phyloP scores from a whole-genome alignment of 2,888 invertebrate genomes.

The Petrophora chlorosata region DNA sequence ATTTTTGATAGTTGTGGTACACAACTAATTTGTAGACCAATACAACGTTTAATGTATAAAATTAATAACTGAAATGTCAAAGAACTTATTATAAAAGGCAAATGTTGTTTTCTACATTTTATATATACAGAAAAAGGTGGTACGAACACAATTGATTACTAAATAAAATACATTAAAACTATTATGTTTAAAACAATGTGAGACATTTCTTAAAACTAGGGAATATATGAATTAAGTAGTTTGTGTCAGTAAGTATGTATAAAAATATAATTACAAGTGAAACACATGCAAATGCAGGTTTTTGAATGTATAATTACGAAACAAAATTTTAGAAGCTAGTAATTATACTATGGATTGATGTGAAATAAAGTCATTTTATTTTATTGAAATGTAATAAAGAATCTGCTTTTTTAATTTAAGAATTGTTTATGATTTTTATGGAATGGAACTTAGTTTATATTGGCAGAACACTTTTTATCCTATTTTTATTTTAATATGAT shows the following conservation, averaged over 20 bases:
- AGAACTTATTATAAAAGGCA: conserved; percentile 20
- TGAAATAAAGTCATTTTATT: too few relatives aligned
- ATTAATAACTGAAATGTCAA: not conserved
- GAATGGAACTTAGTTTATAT: conserved; percentile 6
- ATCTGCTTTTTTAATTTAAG: too few relatives aligned
- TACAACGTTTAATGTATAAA: too few relatives aligned
- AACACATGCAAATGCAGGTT: too few relatives aligned
- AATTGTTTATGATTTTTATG: too few relatives aligned
- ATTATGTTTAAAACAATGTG: conserved; percentile 15
- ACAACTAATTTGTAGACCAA: too few relatives aligned
- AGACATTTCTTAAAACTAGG: conserved; percentile 9
- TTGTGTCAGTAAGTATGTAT: not conserved
- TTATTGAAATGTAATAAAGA: too few relatives aligned
- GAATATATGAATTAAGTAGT: conserved; percentile 2
- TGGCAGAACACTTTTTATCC: conserved; percentile 7
- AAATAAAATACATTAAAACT: conserved; percentile 5
- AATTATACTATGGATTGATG: too few relatives aligned
- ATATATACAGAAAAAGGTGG: conserved; percentile 58
- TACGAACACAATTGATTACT: conserved; percentile 53
- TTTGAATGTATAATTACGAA: not conserved
- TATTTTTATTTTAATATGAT: conserved; percentile 1
- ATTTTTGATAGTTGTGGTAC: too few relatives aligned
- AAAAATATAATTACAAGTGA: not conserved
- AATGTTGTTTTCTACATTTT: conserved; percentile 18
- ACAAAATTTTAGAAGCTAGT: not conserved